Evolutionary conservation across 2,888 invertebrate species (phyloP), one percentile per base, ranked within the genome.

Genomic region (Sussaba pulchella): DNA sequence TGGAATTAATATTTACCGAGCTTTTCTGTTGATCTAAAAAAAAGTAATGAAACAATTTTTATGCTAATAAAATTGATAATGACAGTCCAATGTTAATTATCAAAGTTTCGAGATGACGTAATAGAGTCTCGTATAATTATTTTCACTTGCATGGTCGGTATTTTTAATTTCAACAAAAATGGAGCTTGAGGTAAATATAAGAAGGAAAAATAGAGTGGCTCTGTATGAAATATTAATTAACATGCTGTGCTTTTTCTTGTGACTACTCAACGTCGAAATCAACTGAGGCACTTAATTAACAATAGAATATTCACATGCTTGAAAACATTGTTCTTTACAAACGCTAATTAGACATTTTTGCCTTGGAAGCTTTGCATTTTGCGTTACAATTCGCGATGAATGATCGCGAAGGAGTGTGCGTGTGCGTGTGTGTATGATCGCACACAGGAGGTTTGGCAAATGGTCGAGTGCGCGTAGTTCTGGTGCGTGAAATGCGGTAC

Each of bases 391-490:
- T 39, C 45, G 64, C 54, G 21, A 31, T 2, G 6, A 31, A 2
- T 6, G 31, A 6, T 5, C 31, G 31, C 6, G 31, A 57, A 41
- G 26, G 12, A 41, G 26, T 9, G 24, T 8, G 63, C 24, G 52
- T 52, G 10, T 3, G 10, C 8, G 6, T 24, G 4, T n/a, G n/a
- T 52, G 61, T 50, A 41, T 64, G 19, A 17, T 41, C 17, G 14
- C 31, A 10, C 19, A 17, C 52, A 66, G 72, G 67, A 72, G 47
- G 24, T 50, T 24, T 72, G 72, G 66, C 71, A 72, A 72, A 77
- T 77, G 54, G 52, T 77, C 63, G 69, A 81, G 77, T 26, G 69
- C 47, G 63, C 77, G 41, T 73, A 70, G n/a, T 45, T 70, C 69
- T 69, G 47, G 69, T 69, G 57, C 64, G 69, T 41, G 67, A 41